phyloP scores from a whole-genome alignment of 2,888 invertebrate genomes.

The Aquatica leii region DNA sequence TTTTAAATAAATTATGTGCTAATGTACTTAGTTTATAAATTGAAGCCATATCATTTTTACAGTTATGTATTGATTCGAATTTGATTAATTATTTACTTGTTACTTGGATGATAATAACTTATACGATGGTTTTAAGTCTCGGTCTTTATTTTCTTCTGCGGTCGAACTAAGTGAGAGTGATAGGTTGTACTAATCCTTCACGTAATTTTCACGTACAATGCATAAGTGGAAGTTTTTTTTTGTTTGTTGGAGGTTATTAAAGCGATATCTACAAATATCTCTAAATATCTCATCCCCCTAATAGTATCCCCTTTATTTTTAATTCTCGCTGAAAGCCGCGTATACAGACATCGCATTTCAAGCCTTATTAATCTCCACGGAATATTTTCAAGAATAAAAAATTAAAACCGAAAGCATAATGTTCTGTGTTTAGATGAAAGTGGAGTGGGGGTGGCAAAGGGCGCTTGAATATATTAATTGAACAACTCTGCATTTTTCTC shows the following conservation, averaged over 20 bases:
- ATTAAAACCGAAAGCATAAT: conserved; percentile 59
- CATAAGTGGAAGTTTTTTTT: too few relatives aligned
- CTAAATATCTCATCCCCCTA: conserved; percentile 40
- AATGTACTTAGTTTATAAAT: too few relatives aligned
- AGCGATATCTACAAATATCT: conserved; percentile 33
- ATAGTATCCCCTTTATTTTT: conserved; percentile 51
- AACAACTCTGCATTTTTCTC: conserved; percentile 60
- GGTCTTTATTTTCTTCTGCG: too few relatives aligned
- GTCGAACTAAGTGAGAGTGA: too few relatives aligned
- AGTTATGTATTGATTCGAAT: too few relatives aligned
- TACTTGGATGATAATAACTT: too few relatives aligned
- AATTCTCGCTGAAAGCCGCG: conserved; percentile 52
- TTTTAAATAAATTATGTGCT: too few relatives aligned
- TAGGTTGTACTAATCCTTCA: too few relatives aligned
- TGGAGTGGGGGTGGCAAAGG: conserved; percentile 46
- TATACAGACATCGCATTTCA: conserved; percentile 57
- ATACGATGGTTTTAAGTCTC: too few relatives aligned
- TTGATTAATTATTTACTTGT: too few relatives aligned
- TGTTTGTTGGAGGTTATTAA: conserved; percentile 1
- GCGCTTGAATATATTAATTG: conserved; percentile 60
- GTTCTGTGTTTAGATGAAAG: conserved; percentile 53
- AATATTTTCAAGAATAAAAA: conserved; percentile 59
- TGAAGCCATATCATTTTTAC: too few relatives aligned
- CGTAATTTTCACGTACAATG: too few relatives aligned
- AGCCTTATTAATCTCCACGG: conserved; percentile 60